Evolutionary conservation across 30 jellyfish, hydroid and myxozoan species (phyloP).

Genomic region (Cassiopea xamachana): DNA sequence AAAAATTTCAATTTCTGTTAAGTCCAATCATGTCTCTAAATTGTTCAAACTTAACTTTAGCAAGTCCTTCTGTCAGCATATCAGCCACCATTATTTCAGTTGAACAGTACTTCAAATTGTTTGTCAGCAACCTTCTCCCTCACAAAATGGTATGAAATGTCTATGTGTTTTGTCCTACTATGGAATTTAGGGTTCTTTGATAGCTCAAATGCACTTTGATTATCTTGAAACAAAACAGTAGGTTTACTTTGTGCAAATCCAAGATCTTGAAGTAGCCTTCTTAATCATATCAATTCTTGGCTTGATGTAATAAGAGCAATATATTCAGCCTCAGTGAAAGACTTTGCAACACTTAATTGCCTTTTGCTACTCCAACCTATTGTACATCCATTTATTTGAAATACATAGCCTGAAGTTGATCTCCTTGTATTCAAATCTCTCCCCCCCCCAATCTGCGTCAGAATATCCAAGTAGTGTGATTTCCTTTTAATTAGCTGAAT

Average conservation of each 20-base stretch:
- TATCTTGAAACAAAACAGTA: neutral
- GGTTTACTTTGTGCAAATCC: neutral
- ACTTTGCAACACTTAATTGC: conserved; percentile 10
- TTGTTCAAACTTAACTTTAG: neutral
- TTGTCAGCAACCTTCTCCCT: neutral
- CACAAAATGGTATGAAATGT: neutral
- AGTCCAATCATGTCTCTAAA: neutral
- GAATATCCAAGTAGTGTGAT: neutral
- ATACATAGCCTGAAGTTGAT: conserved; percentile 55
- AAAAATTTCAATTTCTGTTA: neutral
- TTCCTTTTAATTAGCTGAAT: neutral
- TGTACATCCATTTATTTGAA: conserved; percentile 20
- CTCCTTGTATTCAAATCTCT: conserved; percentile 21
- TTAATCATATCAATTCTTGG: conserved; percentile 32
- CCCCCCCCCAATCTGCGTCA: conserved; percentile 61
- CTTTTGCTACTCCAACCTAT: conserved; percentile 40
- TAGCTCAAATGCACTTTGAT: neutral
- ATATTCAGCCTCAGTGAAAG: conserved; percentile 45
- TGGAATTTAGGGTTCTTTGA: neutral
- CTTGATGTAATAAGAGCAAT: conserved; percentile 4
- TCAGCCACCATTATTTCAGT: neutral
- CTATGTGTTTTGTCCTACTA: neutral
- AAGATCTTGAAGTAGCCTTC: neutral
- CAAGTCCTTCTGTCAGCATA: neutral
- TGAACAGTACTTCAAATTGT: neutral